Conservation (phyloP, 2,797 vertebrate species). For the Nasua narica region DNA sequence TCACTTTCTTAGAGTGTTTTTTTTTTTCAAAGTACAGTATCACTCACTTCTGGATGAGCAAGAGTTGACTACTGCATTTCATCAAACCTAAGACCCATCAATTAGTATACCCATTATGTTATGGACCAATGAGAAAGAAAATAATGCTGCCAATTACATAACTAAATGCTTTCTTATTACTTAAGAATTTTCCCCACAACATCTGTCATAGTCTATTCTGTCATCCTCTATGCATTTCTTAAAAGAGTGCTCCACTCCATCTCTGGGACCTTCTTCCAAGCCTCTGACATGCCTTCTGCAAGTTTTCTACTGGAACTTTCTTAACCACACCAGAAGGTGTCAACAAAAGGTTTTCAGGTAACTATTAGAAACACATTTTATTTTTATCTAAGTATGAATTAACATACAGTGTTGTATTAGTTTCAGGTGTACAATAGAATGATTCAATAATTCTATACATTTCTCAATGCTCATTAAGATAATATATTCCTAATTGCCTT, state of each 20-base stretch:
- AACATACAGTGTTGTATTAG: not conserved
- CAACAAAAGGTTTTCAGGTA: not conserved
- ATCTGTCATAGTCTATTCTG: not conserved
- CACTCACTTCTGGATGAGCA: not conserved
- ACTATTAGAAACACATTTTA: not conserved
- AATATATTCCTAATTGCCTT: not conserved
- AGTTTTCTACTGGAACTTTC: constrained; percentile 22
- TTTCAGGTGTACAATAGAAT: not conserved
- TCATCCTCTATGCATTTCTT: not conserved
- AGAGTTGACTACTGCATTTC: not conserved
- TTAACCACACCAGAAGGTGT: not conserved
- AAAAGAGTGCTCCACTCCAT: not conserved
- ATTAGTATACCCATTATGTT: not conserved
- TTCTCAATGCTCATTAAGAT: not conserved
- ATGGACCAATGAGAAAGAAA: not conserved
- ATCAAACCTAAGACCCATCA: not conserved
- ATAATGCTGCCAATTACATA: not conserved
- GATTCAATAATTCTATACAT: not conserved
- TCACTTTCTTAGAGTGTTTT: not conserved
- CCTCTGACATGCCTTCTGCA: not conserved
- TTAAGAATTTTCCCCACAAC: not conserved
- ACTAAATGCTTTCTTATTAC: not conserved
- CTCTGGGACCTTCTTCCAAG: not conserved
- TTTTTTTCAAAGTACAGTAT: not conserved
- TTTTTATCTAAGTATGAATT: not conserved